phyloP scores from a whole-genome alignment of 1,140 invertebrate genomes.

The Spodoptera frugiperda region DNA sequence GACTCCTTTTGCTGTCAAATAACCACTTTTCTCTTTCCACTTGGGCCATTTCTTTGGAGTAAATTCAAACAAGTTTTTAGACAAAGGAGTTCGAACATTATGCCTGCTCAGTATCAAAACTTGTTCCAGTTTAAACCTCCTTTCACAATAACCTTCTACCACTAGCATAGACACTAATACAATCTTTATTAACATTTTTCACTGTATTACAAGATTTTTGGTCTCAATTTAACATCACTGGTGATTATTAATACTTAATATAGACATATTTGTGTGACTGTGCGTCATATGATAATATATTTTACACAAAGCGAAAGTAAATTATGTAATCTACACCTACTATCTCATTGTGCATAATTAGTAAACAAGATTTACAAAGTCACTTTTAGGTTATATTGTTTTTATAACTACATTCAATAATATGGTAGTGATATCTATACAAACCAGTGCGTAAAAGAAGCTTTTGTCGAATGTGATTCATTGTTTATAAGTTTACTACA shows the following conservation, averaged over 20 bases:
- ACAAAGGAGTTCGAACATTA: constrained; percentile 72
- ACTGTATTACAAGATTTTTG: background rate
- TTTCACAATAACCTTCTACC: constrained; percentile 10
- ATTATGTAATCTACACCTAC: constrained; percentile 40
- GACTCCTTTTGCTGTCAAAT: constrained; percentile 73
- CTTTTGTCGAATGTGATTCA: no score
- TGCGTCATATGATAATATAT: constrained; percentile 18
- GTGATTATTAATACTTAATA: background rate
- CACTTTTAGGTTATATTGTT: background rate
- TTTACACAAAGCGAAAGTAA: constrained; percentile 28
- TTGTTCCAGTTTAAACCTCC: constrained; percentile 62
- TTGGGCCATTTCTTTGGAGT: constrained; percentile 71
- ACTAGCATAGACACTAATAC: constrained; percentile 15
- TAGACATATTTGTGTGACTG: background rate
- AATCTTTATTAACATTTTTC: constrained; percentile 25
- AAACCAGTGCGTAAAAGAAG: no score
- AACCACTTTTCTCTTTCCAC: constrained; percentile 70
- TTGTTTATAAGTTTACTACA: no score
- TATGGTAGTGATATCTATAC: background rate
- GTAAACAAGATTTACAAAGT: background rate
- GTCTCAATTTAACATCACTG: constrained; percentile 1
- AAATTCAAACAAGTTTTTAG: constrained; percentile 63
- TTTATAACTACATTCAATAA: background rate
- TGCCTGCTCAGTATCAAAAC: constrained; percentile 76
- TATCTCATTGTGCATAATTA: background rate